phyloP scores from a whole-genome alignment of 2,888 invertebrate species.

The Periphyllus acericola region DNA sequence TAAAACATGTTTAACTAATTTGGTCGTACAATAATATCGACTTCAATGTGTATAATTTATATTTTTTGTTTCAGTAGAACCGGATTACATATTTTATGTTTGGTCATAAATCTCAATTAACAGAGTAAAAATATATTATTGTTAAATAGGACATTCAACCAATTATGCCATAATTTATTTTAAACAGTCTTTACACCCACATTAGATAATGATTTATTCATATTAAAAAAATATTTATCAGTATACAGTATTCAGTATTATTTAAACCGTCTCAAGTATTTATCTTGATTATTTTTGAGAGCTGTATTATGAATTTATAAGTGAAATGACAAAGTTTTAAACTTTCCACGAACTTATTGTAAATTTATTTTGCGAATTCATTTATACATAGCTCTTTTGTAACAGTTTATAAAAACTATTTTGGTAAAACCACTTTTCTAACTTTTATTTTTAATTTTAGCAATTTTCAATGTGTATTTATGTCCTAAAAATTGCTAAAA shows the following conservation, averaged over 20 bases:
- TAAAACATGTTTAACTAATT: too few relatives aligned
- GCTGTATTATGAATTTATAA: conserved; percentile 32
- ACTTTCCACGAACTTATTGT: background rate
- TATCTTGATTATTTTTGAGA: conserved; percentile 27
- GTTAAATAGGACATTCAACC: too few relatives aligned
- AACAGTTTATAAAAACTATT: conserved; percentile 1
- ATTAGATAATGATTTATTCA: conserved; percentile 21
- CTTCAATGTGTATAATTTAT: too few relatives aligned
- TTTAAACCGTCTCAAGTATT: conserved; percentile 12
- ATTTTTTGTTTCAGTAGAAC: too few relatives aligned
- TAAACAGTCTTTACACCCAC: background rate
- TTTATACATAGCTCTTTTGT: conserved; percentile 5
- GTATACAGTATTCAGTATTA: conserved; percentile 30
- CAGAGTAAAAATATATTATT: too few relatives aligned
- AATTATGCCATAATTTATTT: background rate
- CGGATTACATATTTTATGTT: too few relatives aligned
- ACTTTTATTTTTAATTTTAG: conserved; percentile 2
- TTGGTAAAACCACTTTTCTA: conserved; percentile 16
- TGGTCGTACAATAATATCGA: too few relatives aligned
- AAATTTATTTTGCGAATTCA: conserved; percentile 25
- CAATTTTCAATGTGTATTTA: background rate
- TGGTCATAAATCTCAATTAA: too few relatives aligned
- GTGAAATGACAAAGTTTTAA: conserved; percentile 15
- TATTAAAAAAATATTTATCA: background rate
- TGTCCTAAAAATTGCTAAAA: background rate